phyloP scores from a whole-genome alignment of 2,113 vertebrate species.

The Mormyrus iriodes region DNA sequence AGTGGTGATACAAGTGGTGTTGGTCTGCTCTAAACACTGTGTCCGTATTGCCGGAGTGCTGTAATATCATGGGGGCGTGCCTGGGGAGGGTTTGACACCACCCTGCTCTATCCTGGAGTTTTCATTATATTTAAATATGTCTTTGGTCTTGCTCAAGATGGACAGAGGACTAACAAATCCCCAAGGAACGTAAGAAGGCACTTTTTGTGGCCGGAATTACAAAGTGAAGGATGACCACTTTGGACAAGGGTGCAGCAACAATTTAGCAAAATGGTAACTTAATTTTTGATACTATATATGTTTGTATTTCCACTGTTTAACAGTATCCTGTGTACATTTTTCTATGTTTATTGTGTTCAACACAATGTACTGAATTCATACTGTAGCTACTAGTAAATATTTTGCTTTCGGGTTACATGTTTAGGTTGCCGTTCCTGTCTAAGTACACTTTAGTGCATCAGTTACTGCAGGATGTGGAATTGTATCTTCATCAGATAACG shows the following conservation, averaged over 20 bases:
- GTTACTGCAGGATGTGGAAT: not conserved
- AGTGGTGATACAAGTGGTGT: not conserved
- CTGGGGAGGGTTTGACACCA: not conserved
- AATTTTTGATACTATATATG: not conserved
- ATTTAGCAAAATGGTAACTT: slow-evolving; percentile 20
- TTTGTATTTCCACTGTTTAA: not conserved
- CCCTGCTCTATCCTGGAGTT: not conserved
- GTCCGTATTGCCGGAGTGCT: not conserved
- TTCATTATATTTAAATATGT: not conserved
- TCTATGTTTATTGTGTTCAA: not conserved
- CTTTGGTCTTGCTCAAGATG: not conserved
- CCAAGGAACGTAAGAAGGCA: not conserved
- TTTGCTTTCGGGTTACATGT: not conserved
- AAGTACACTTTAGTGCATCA: not conserved
- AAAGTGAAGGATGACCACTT: slow-evolving; percentile 8
- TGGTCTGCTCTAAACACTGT: not conserved
- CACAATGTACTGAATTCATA: not conserved
- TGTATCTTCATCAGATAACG: not conserved
- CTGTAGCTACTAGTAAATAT: not conserved
- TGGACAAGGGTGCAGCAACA: not conserved
- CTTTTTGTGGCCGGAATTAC: not conserved
- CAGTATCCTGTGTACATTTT: not conserved
- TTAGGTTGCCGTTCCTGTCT: not conserved
- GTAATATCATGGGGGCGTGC: not conserved
- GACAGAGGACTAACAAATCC: not conserved